Percentiles rank a stretch among this genome's conserved stretches.
Evolutionary conservation across 2,888 invertebrate genomes (phyloP).

Genomic region (Cyaniris semiargus): DNA sequence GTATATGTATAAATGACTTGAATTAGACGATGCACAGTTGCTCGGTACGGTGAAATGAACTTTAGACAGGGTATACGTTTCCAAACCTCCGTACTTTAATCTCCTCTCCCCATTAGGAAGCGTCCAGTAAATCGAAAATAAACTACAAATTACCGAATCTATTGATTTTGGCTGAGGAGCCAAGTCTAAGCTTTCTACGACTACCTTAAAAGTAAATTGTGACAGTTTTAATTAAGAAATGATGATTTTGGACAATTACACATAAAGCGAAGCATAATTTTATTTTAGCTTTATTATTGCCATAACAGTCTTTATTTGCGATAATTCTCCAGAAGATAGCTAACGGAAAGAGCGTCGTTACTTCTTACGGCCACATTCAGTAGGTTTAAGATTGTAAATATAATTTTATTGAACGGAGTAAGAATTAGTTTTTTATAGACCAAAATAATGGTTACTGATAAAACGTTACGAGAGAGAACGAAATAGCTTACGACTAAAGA

Average conservation of each 20-base stretch:
- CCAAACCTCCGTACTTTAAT: not conserved
- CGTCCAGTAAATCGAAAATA: not conserved
- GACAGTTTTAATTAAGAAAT: constrained; percentile 8
- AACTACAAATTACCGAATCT: not conserved
- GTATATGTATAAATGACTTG: not conserved
- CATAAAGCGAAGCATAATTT: constrained; percentile 16
- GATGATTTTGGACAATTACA: not conserved
- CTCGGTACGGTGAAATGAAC: not conserved
- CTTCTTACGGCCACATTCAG: constrained; percentile 5
- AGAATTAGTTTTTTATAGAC: constrained; percentile 20
- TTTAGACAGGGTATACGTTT: not conserved
- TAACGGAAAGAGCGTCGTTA: constrained; percentile 20
- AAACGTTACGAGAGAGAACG: not conserved
- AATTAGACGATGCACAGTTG: not conserved
- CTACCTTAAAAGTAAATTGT: not conserved
- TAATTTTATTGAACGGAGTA: constrained; percentile 18
- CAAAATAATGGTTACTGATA: not conserved
- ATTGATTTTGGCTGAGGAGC: not conserved
- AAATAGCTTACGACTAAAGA: not conserved
- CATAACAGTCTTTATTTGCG: constrained; percentile 19
- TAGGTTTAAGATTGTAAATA: constrained; percentile 18
- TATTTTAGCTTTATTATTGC: constrained; percentile 11
- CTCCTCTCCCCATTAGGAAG: not conserved
- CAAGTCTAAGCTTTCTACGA: not conserved
- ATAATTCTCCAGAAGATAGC: constrained; percentile 19